A percentile compares a stretch with the other conserved stretches of the same genome.
Conservation (phyloP, 2,113 vertebrate species). For the Hippocampus zosterae region DNA sequence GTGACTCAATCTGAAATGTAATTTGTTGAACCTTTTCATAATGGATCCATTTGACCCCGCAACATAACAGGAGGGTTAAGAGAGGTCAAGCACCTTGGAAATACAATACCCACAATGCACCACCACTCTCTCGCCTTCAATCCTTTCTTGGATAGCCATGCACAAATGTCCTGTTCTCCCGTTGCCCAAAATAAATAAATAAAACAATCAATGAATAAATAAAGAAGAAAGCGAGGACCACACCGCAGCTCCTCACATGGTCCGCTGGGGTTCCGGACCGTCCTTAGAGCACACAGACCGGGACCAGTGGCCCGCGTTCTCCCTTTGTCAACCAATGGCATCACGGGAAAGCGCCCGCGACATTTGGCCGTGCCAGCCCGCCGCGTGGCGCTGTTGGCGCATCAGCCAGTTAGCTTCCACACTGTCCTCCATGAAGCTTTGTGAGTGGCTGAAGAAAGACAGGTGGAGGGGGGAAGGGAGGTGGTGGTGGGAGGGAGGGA, state of each 20-base stretch:
- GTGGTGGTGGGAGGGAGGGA: constrained; percentile 50
- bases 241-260: constrained; percentile 65
- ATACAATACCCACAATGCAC: constrained; percentile 47
- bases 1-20: not conserved
- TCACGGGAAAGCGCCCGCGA: constrained; percentile 74
- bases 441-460: constrained; percentile 73
- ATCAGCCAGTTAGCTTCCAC: constrained; percentile 79
- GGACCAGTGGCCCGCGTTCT: constrained; percentile 71
- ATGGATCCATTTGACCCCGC: not conserved
- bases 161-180: constrained; percentile 43
- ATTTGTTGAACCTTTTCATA: not conserved
- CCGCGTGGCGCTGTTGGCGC: constrained; percentile 67
- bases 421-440: constrained; percentile 79
- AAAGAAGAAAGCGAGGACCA: constrained; percentile 3
- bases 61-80: constrained; percentile 20
- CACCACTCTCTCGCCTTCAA: constrained; percentile 51
- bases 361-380: constrained; percentile 74
- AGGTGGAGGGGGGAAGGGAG: constrained; percentile 11
- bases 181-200: not conserved
- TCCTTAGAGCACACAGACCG: constrained; percentile 63
- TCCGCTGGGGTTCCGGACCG: constrained; percentile 70
- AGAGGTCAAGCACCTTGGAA: constrained; percentile 76
- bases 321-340: constrained; percentile 78
- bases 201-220: not conserved
- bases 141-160: constrained; percentile 63